Base-by-base conservation (phyloP, 2,888 invertebrate genomes). In the Neoascia interrupta region DNA sequence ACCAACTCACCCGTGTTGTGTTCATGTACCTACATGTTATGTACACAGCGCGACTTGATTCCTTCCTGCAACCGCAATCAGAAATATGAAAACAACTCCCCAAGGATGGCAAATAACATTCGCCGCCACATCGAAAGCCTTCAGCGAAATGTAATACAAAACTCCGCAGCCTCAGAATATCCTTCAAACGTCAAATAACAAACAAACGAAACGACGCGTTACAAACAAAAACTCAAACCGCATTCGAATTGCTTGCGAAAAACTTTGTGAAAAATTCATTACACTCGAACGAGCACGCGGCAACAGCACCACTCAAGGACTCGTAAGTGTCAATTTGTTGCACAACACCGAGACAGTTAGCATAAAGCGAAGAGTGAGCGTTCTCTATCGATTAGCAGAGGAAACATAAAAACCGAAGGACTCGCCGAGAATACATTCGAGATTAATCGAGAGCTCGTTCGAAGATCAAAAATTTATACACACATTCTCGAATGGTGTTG, bases 191-290 rank as follows among this genome's bases (percentile, higher is more conserved):
- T 70, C 75, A 75, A 63, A 58, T 51, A 51, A 56, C 43, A 63
- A 63, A 49, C 49, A 51, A 56, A 51, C 58, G 36, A 51, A 47
- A 11, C 45, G 31, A 21, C 61, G 47, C 39, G 10, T 34, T 41
- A 49, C 69, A 66, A 66, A 28, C 56, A 66, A 56, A n/a, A n/a
- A 66, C 37, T 19, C 36, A 28, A 26, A 31, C 19, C 21, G 34
- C 39, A 58, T 41, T 70, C 31, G 31, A 58, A 63, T 75, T 63
- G 26, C 26, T 63, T 34, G 21, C 43, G 39, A n/a, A n/a, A 64
- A 64, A 70, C 8, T 70, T 64, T 58, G 37, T 76, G 31, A 76
- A 76, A 76, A 70, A 76, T 76, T 70, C 63, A 76, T 70, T 64
- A 64, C 23, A 53, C 51, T 34, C 43, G 13, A n/a, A 63, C 49